Evolutionary conservation across 2,888 invertebrate genomes (phyloP), one percentile per base, ranked within the genome.

Genomic region (Fissipunctia ypsillon): DNA sequence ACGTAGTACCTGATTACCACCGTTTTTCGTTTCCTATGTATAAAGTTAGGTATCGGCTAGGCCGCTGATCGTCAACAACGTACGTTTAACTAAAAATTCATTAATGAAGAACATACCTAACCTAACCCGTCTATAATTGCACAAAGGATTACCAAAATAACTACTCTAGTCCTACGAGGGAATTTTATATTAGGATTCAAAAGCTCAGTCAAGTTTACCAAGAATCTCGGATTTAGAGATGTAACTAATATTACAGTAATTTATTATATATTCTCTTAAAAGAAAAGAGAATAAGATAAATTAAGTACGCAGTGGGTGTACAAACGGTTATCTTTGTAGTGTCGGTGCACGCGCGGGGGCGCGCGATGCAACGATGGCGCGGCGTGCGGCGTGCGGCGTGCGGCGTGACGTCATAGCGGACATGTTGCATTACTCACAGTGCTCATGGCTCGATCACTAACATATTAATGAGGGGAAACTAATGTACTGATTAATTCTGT

Each of bases 241-340:
- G 25, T 19, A 52, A 38, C 25, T n/a, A 56, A 66, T 80, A 50
- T 38, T n/a, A n/a, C 31, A 25, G 35, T 82, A 35, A 63, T 25
- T 31, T 45, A 61, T 57, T 66, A 82, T 59, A 54, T 54, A 61
- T 63, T 66, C n/a, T 22, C 12, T 69, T 25, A n/a, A 48, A 67
- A 66, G 41, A 68, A 84, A 56, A 60, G 48, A 64, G 35, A 74
- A 72, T 50, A 60, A 66, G 35, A 78, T 69, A 35, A 75, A 78
- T 84, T 84, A 63, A 28, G 60, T 74, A 76, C 43, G 72, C 84
- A 74, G 67, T 56, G 59, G 63, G 76, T 74, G 83, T 73, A 72
- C 74, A 64, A 83, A 84, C 59, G 73, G 59, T 69, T 82, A 84
- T 73, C 74, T 84, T 85, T 79, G 85, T 72, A 61, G 63, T 78